phyloP scores from a whole-genome alignment of 2,888 invertebrate genomes.

The Galeopsomyia nigrocyanea region DNA sequence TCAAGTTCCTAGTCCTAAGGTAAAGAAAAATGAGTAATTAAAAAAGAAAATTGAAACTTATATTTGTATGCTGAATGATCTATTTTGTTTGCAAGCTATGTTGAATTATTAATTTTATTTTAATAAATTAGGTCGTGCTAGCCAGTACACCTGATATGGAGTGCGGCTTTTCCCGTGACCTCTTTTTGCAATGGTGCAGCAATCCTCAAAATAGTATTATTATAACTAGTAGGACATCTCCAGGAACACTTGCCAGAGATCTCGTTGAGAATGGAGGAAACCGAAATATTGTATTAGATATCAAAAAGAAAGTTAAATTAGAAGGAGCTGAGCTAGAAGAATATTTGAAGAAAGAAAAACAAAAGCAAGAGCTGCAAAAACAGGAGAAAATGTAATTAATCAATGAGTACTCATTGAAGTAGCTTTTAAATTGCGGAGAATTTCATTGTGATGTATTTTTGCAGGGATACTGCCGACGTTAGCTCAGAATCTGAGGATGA shows the following conservation, averaged over 20 bases:
- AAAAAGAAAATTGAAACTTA: not conserved
- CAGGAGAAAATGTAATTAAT: constrained; percentile 66
- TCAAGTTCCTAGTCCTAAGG: constrained; percentile 90
- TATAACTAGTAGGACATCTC: constrained; percentile 88
- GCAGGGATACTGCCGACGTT: constrained; percentile 78
- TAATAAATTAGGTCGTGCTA: constrained; percentile 79
- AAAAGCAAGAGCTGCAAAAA: constrained; percentile 69
- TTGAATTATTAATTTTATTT: not conserved
- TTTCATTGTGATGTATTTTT: constrained; percentile 20
- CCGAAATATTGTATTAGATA: constrained; percentile 78
- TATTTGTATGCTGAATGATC: not conserved
- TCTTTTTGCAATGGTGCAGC: constrained; percentile 94
- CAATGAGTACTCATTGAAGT: not conserved
- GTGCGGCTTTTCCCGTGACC: constrained; percentile 92
- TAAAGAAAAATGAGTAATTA: constrained; percentile 54
- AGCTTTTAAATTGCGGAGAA: too few species aligned
- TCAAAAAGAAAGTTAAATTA: constrained; percentile 79
- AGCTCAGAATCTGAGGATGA: constrained; percentile 89
- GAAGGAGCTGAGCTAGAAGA: constrained; percentile 86
- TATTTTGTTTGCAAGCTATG: not conserved
- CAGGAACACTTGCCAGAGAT: constrained; percentile 85
- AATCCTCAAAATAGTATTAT: constrained; percentile 95
- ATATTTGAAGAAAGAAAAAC: constrained; percentile 77
- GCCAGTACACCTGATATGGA: constrained; percentile 97
- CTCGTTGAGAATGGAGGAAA: constrained; percentile 83